Percentiles rank a stretch among this genome's conserved stretches.
Conservation (phyloP, 2,888 invertebrate species). For the Ypsolopha scabrella region DNA sequence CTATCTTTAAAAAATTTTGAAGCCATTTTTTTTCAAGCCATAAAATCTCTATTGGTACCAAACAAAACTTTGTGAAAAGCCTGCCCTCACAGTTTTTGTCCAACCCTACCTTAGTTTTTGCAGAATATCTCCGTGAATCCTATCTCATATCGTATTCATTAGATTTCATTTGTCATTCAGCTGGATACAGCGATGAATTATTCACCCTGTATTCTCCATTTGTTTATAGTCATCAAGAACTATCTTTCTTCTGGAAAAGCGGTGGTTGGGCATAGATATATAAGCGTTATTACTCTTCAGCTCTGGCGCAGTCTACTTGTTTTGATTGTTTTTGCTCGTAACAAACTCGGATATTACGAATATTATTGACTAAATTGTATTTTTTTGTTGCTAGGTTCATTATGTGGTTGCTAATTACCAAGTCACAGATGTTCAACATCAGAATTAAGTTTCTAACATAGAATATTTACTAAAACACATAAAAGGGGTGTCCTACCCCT, state of each 20-base stretch:
- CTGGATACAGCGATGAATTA: conserved; percentile 51
- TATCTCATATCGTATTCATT: conserved; percentile 62
- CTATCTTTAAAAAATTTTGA: too few species aligned
- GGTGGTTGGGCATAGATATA: conserved; percentile 27
- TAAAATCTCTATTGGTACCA: too few species aligned
- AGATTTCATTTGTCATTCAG: conserved; percentile 63
- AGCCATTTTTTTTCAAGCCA: too few species aligned
- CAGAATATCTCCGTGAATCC: conserved; percentile 28
- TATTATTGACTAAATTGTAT: too few species aligned
- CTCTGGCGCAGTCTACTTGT: not conserved
- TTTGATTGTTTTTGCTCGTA: not conserved
- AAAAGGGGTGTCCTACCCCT: too few species aligned
- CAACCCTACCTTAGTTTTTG: not conserved
- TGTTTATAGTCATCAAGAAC: conserved; percentile 44
- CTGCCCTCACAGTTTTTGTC: too few species aligned
- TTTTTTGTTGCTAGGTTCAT: too few species aligned
- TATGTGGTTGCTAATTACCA: too few species aligned
- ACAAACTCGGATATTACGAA: not conserved
- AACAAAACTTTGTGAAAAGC: too few species aligned
- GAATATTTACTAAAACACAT: too few species aligned
- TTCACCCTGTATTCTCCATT: conserved; percentile 48
- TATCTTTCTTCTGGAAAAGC: conserved; percentile 6
- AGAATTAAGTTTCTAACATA: too few species aligned
- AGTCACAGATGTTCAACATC: too few species aligned
- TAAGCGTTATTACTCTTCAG: conserved; percentile 25